Conservation (phyloP, 2,888 invertebrate genomes). For the Apomyelois bistriatella region DNA sequence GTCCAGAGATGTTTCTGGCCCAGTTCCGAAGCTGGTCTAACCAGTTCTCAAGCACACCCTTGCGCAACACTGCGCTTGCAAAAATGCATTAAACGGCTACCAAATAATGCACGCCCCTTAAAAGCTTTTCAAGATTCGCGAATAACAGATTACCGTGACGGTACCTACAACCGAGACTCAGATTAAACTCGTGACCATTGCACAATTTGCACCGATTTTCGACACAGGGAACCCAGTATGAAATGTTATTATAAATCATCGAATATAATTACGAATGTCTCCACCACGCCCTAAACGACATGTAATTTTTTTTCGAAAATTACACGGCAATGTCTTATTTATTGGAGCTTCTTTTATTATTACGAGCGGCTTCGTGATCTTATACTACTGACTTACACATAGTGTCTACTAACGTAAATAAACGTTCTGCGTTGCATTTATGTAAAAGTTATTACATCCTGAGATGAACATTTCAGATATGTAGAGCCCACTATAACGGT, state of each 20-base stretch:
- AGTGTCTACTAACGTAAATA: too few species aligned
- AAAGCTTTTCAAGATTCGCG: slow-evolving; percentile 66
- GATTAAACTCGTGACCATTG: slow-evolving; percentile 48
- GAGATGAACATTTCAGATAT: too few species aligned
- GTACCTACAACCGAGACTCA: slow-evolving; percentile 39
- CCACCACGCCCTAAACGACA: slow-evolving; percentile 66
- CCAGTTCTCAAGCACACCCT: slow-evolving; percentile 71
- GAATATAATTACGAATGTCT: slow-evolving; percentile 63
- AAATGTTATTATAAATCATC: slow-evolving; percentile 65
- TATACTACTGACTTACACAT: background rate
- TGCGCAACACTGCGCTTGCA: slow-evolving; percentile 70
- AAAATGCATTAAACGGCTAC: slow-evolving; percentile 70
- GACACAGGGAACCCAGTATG: slow-evolving; percentile 52
- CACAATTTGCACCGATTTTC: slow-evolving; percentile 63
- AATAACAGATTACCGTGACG: slow-evolving; percentile 55
- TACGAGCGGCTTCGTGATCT: slow-evolving; percentile 37
- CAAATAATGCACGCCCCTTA: slow-evolving; percentile 66
- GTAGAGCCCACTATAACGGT: too few species aligned
- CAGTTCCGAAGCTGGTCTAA: slow-evolving; percentile 71
- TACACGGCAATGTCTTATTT: slow-evolving; percentile 64
- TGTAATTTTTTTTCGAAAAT: slow-evolving; percentile 69
- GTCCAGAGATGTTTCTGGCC: slow-evolving; percentile 74
- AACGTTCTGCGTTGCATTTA: too few species aligned
- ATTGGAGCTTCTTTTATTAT: slow-evolving; percentile 61
- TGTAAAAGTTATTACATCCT: too few species aligned